Evolutionary conservation across 2,888 invertebrate species (phyloP), one percentile per base, ranked within the genome.

Genomic region (Drosophila kambysellisi): DNA sequence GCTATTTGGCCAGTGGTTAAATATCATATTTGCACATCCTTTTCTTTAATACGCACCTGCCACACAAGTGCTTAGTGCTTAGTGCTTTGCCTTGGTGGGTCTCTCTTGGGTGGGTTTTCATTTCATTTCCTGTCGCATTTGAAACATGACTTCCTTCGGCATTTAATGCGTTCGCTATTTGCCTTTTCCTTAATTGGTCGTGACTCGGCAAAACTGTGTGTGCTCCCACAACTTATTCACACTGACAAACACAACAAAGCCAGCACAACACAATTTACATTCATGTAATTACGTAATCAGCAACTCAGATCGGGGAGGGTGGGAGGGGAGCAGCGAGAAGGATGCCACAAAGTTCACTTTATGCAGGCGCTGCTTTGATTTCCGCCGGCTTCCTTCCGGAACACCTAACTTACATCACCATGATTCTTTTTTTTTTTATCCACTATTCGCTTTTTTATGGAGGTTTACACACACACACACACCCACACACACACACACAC

Each of bases 231-330:
- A 46, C 52, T 37, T 43, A 59, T 53, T 30, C 30, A 25, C 46
- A 11, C 41, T 61, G 56, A 46, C 59, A 51, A 51, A 37, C 46
- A 46, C 57, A 75, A 75, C 76, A 75, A 67, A 61, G 79, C 46
- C 33, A 63, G 57, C 67, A 70, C 30, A 39, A 30, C 73, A 66
- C 59, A 78, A 85, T 77, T 63, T 81, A 72, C 79, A 81, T 83
- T 86, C 58, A 61, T 76, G 59, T 88, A 77, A 85, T 88, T 86
- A 81, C 79, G 83, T 74, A 85, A 86, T 83, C 77, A 83, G 64
- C 77, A 58, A 37, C 50, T 25, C 25, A 25, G 41, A 56, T n/a
- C 11, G 46, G 30, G 29, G 39, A 8, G 52, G 35, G 2, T 25
- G 20, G 7, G 12, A 3, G 25, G 48, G 17, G 6, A 29, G 3